phyloP scores from a whole-genome alignment of 2,113 vertebrate species.

The Patagioenas fasciata region DNA sequence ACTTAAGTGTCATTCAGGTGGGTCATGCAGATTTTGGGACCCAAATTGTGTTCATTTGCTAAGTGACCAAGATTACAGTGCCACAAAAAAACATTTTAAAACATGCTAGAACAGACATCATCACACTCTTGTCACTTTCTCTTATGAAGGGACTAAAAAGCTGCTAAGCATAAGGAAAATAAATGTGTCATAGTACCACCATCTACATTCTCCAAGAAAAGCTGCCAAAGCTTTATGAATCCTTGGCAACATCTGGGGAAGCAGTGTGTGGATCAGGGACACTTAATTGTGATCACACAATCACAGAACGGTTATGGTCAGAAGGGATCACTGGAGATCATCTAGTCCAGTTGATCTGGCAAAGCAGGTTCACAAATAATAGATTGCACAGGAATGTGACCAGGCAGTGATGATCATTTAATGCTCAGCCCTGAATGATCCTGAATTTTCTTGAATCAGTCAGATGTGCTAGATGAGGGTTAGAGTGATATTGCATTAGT shows the following conservation, averaged over 20 bases:
- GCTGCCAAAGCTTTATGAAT: not conserved
- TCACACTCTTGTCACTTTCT: not conserved
- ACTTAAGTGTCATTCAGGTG: not conserved
- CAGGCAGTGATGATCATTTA: not conserved
- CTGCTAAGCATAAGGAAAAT: not conserved
- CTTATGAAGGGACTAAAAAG: not conserved
- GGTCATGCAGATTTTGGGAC: not conserved
- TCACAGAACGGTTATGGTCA: too few species aligned
- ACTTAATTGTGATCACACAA: not conserved
- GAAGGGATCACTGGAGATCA: too few species aligned
- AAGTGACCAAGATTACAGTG: not conserved
- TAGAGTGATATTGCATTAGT: not conserved
- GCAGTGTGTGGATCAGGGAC: not conserved
- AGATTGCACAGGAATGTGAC: too few species aligned
- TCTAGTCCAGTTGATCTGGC: too few species aligned
- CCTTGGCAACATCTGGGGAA: not conserved
- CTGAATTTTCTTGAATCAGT: not conserved
- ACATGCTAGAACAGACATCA: not conserved
- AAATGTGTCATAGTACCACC: not conserved
- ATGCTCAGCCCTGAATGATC: not conserved
- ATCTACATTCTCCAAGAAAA: not conserved
- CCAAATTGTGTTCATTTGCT: not conserved
- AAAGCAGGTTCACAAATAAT: too few species aligned
- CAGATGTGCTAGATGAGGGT: not conserved
- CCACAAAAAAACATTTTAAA: not conserved